A percentile compares a stretch with the other conserved stretches of the same genome.
Conservation (phyloP, 2,797 vertebrate species). For the Lepilemur ruficaudatus region DNA sequence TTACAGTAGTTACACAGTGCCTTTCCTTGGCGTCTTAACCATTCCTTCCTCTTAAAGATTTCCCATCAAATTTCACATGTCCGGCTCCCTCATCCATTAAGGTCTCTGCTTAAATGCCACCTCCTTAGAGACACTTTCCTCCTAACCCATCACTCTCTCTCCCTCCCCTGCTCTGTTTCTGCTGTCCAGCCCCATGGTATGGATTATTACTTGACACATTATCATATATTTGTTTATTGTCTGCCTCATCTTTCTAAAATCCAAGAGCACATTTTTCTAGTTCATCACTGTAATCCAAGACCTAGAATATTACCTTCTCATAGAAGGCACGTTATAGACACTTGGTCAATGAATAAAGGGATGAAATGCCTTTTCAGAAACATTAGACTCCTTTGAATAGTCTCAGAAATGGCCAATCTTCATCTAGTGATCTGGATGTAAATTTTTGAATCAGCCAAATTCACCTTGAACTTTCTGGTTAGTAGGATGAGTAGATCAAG, state of each 20-base stretch:
- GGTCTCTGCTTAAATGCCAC: neutral
- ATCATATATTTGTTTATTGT: neutral
- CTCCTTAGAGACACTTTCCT: neutral
- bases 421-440: neutral
- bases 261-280: neutral
- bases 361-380: neutral
- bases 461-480: neutral
- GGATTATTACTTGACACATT: neutral
- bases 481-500: neutral
- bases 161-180: neutral
- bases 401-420: neutral
- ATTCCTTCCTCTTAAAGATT: neutral
- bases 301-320: neutral
- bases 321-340: neutral
- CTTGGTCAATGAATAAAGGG: neutral
- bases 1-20: neutral
- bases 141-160: neutral
- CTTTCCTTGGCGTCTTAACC: neutral
- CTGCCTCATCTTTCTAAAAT: neutral
- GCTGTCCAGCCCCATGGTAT: neutral
- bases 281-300: neutral
- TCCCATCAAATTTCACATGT: neutral
- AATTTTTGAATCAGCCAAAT: neutral
- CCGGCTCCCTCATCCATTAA: neutral
- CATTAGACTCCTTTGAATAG: neutral